A percentile compares a stretch with the other conserved stretches of the same genome.
These are phyloP conservation scores for Poecile atricapillus DNA, from an alignment of 2,113 vertebrate species.

Conservation along the genomic window DNA sequence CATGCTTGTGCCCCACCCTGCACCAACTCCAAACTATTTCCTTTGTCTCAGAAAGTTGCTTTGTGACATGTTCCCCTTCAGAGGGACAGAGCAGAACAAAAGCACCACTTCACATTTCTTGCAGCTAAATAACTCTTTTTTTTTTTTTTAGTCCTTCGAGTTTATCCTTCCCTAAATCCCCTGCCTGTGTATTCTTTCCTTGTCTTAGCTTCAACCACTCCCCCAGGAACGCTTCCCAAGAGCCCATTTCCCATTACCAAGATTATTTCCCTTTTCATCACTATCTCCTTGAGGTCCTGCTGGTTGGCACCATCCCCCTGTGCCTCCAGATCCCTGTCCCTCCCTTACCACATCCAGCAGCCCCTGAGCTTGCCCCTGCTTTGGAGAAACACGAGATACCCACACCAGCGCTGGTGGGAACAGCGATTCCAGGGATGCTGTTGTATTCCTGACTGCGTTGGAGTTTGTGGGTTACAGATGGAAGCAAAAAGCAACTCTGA, in stretches of 20 bases:
- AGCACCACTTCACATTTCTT: not conserved
- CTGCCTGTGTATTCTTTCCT: not conserved
- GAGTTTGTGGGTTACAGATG: not conserved
- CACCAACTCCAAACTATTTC: not conserved
- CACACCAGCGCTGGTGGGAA: not conserved
- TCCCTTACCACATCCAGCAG: not conserved
- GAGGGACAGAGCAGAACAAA: not conserved
- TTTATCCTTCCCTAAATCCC: not conserved
- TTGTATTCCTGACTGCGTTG: not conserved
- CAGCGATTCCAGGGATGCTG: not conserved
- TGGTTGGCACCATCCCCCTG: not conserved
- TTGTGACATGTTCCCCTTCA: not conserved
- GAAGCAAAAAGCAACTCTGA: not conserved
- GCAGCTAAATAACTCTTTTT: not conserved
- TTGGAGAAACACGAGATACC: not conserved
- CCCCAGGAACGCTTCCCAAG: not conserved
- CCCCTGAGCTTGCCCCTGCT: not conserved
- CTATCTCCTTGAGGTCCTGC: not conserved
- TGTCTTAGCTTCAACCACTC: not conserved
- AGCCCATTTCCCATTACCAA: not conserved
- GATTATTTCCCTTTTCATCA: not conserved
- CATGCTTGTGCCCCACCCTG: not conserved
- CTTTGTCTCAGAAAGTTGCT: not conserved
- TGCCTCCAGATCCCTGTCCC: not conserved
- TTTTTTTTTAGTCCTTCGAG: not conserved